These are phyloP conservation scores for Athetis lepigone DNA, from an alignment of 2,888 invertebrate genomes.

Conservation along the genomic window DNA sequence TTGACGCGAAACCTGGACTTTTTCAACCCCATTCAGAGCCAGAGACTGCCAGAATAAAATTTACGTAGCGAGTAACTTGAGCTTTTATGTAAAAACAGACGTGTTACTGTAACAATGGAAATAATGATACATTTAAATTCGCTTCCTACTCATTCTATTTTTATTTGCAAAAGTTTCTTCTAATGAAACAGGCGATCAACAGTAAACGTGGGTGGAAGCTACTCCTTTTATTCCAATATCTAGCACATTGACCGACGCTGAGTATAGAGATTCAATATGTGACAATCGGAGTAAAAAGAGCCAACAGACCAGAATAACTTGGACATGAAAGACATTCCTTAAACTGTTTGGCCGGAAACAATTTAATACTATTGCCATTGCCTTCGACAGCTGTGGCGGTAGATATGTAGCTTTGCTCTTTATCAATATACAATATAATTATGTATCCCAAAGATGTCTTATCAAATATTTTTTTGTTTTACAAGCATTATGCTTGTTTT, in stretches of 20 bases:
- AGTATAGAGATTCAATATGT: slow-evolving; percentile 47
- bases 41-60: slow-evolving; percentile 36
- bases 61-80: slow-evolving; percentile 29
- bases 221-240: slow-evolving; percentile 72
- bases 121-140: slow-evolving; percentile 27
- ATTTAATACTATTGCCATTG: slow-evolving; percentile 41
- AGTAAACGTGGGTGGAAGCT: slow-evolving; percentile 33
- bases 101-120: slow-evolving; percentile 12
- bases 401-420: slow-evolving; percentile 12
- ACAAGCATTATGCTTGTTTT: slow-evolving; percentile 17
- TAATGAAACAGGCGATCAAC: slow-evolving; percentile 28
- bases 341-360: slow-evolving; percentile 43
- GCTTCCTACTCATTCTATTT: background rate
- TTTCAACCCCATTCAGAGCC: slow-evolving; percentile 30
- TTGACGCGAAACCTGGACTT: slow-evolving; percentile 34
- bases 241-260: slow-evolving; percentile 65
- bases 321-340: slow-evolving; percentile 63
- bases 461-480: slow-evolving; percentile 23
- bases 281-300: slow-evolving; percentile 67
- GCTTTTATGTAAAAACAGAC: background rate
- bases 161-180: slow-evolving; percentile 4
- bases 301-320: slow-evolving; percentile 72
- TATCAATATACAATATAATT: slow-evolving; percentile 18
- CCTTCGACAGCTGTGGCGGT: slow-evolving; percentile 1
- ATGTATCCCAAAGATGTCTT: slow-evolving; percentile 11